Base-by-base conservation (phyloP, 1,140 invertebrate genomes). In the Pantala flavescens region DNA sequence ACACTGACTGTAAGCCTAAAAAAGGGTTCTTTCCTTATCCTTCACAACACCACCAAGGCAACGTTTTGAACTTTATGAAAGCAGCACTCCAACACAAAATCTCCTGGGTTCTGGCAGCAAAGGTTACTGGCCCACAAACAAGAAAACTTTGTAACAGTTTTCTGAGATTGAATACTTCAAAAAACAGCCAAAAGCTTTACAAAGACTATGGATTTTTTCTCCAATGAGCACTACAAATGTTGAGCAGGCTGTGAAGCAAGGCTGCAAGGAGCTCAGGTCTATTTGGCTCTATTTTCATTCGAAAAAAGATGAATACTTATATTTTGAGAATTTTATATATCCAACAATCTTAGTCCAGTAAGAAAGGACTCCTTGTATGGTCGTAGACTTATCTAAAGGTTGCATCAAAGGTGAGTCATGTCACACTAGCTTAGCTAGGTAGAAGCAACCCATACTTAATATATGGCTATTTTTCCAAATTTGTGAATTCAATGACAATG, bases 141-240 rank as follows among this genome's bases (percentile, higher is more conserved):
- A 63, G 49, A 63, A 63, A 63, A 63, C 49, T 63, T 63, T 63
- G 2, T 21, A 7, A 63, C 5, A 63, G 49, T 63, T 63, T 63
- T 63, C 49, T 21, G 49, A 63, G 49, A 63, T 36, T 63, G 49
- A 63, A 63, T 3, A 63, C 49, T 63, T 63, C 49, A 63, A 63
- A 36, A 36, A 63, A 63, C 49, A 63, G 49, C 49, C 49, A 63
- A 63, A 63, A 63, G 49, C 49, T 63, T 36, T 63, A 63, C 49
- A 63, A 63, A 63, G 49, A 63, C 49, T 63, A 63, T 63, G 49
- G 49, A 63, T 63, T 63, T 63, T 63, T 63, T 63, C n/a, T 63
- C 49, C 49, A 63, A 21, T 63, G 49, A 63, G 49, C 49, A 63
- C 49, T 63, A 63, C 49, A 7, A 63, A 63, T 63, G 49, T 63